Conservation (phyloP, 2,888 invertebrate species). For the Oxyteleia sp. region DNA sequence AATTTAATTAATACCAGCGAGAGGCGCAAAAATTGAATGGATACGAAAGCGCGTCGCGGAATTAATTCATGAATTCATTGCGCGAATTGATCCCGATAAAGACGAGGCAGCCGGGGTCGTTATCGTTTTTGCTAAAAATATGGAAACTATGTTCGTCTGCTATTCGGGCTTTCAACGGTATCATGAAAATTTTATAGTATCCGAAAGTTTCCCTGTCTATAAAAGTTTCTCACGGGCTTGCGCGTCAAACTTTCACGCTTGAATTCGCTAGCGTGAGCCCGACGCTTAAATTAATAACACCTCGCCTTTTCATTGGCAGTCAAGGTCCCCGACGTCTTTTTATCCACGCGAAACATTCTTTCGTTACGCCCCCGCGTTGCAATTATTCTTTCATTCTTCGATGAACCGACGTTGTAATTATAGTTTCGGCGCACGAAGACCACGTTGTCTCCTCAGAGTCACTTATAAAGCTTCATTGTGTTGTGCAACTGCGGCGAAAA, state of each 20-base stretch:
- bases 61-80: constrained; percentile 66
- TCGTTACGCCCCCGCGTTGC: not conserved
- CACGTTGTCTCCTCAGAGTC: not conserved
- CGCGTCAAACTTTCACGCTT: constrained; percentile 70
- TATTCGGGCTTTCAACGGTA: constrained; percentile 63
- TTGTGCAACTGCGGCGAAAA: not conserved
- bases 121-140: constrained; percentile 67
- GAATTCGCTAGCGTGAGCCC: constrained; percentile 53
- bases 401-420: not conserved
- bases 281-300: constrained; percentile 67
- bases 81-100: constrained; percentile 61
- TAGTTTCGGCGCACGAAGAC: not conserved
- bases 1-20: constrained; percentile 41
- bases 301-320: constrained; percentile 46
- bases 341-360: constrained; percentile 10
- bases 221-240: constrained; percentile 53
- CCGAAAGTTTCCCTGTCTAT: constrained; percentile 68
- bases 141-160: constrained; percentile 63
- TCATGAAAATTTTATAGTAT: constrained; percentile 74
- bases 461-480: not conserved
- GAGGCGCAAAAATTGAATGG: constrained; percentile 40
- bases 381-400: not conserved
- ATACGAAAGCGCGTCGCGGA: constrained; percentile 36
- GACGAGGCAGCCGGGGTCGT: constrained; percentile 46
- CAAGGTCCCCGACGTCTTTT: constrained; percentile 23